A percentile compares a stretch with the other conserved stretches of the same genome.
phyloP scores from a whole-genome alignment of 2,113 vertebrate species.

The Equus przewalskii region DNA sequence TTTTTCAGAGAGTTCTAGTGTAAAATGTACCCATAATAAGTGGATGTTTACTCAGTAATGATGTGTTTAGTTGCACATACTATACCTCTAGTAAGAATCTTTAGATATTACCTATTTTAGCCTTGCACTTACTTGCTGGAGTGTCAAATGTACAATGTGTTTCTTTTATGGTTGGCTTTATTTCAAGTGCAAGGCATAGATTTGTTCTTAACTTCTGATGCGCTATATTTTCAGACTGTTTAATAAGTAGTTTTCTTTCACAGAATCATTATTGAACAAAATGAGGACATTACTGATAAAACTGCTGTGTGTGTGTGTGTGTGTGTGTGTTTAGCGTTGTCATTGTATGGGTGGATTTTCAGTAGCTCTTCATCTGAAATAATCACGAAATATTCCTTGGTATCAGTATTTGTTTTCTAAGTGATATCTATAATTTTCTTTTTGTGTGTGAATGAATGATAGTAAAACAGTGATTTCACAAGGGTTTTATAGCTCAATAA shows the following conservation, averaged over 20 bases:
- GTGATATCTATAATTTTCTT: background rate
- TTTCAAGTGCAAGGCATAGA: background rate
- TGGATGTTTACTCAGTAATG: background rate
- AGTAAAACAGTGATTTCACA: slow-evolving; percentile 23
- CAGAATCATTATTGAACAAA: background rate
- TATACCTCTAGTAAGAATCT: background rate
- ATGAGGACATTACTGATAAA: background rate
- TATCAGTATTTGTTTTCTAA: slow-evolving; percentile 1
- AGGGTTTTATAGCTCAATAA: slow-evolving; percentile 68
- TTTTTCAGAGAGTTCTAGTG: background rate
- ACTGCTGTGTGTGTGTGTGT: background rate
- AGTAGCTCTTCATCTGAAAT: slow-evolving; percentile 35
- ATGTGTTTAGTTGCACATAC: background rate
- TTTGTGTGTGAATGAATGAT: slow-evolving; percentile 5
- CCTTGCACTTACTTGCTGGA: background rate
- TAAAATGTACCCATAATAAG: background rate
- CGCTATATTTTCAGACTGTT: slow-evolving; percentile 9
- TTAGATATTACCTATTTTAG: slow-evolving; percentile 24
- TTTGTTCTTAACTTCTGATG: background rate
- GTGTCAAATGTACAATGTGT: background rate
- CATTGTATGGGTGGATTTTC: background rate
- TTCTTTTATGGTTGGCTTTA: slow-evolving; percentile 9
- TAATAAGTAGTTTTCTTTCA: slow-evolving; percentile 47
- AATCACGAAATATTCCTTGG: slow-evolving; percentile 24
- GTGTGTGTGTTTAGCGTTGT: background rate